phyloP scores from a whole-genome alignment of 2,888 invertebrate species.

The Drosophila mayaguana region DNA sequence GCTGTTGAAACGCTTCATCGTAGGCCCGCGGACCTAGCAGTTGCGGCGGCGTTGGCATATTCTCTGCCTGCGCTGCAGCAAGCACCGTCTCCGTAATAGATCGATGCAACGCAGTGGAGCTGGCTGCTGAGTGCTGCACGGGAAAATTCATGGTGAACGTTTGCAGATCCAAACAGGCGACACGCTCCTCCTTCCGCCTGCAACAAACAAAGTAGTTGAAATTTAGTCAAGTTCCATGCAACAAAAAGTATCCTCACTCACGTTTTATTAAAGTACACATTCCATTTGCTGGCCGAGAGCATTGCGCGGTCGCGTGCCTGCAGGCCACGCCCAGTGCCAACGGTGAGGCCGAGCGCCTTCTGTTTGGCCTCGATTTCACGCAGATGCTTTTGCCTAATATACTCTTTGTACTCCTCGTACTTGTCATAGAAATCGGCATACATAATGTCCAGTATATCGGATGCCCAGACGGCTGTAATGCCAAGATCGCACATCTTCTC shows the following conservation, averaged over 20 bases:
- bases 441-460: constrained; percentile 98
- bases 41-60: constrained; percentile 69
- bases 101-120: constrained; percentile 74
- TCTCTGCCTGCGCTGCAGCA: constrained; percentile 62
- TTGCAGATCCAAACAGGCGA: constrained; percentile 96
- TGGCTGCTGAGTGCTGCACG: constrained; percentile 86
- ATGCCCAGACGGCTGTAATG: constrained; percentile 95
- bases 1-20: constrained; percentile 51
- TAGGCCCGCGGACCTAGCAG: constrained; percentile 57
- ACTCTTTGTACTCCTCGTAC: constrained; percentile 94
- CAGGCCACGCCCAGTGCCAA: constrained; percentile 84
- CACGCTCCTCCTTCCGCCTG: constrained; percentile 89
- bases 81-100: constrained; percentile 67
- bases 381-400: constrained; percentile 87
- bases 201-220: neutral
- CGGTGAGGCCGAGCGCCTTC: constrained; percentile 86
- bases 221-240: neutral
- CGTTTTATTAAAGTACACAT: constrained; percentile 92
- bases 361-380: constrained; percentile 89
- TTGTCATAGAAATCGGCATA: constrained; percentile 97
- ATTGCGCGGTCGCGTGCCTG: constrained; percentile 91
- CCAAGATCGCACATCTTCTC: constrained; percentile 97
- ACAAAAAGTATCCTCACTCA: constrained; percentile 36
- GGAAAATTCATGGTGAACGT: constrained; percentile 94
- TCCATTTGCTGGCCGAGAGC: constrained; percentile 95